Conservation (phyloP, 2,113 vertebrate species). For the Ariopsis seemanni region DNA sequence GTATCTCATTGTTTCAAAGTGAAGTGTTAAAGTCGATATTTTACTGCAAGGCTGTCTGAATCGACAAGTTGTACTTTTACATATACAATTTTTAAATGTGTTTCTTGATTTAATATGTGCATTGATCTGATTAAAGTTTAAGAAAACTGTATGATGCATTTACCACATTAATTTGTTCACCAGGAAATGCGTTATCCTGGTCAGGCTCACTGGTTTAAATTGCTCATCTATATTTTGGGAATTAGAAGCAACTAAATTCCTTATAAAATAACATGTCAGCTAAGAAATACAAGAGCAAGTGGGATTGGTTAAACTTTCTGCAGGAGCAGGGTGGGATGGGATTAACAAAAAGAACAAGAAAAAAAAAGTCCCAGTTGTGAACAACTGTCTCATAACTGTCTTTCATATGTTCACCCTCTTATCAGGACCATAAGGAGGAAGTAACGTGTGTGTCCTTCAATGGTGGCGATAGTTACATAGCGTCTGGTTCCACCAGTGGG, state of each 20-base stretch:
- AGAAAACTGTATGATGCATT: background rate
- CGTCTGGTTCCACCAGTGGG: slow-evolving; percentile 91
- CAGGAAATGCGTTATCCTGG: background rate
- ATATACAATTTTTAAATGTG: background rate
- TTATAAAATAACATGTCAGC: background rate
- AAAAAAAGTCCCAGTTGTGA: background rate
- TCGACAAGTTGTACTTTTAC: background rate
- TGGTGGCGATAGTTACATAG: slow-evolving; percentile 86
- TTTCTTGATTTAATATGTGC: background rate
- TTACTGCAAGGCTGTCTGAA: background rate
- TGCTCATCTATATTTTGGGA: background rate
- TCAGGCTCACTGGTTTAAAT: background rate
- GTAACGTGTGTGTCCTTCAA: slow-evolving; percentile 90
- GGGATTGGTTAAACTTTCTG: background rate
- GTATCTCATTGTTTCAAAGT: slow-evolving; percentile 63
- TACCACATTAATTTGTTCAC: background rate
- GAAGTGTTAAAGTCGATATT: background rate
- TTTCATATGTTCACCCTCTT: slow-evolving; percentile 17
- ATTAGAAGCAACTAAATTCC: background rate
- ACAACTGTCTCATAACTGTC: background rate
- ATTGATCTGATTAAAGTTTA: background rate
- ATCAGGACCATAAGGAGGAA: slow-evolving; percentile 90
- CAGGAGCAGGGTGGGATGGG: background rate
- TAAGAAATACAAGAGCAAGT: background rate
- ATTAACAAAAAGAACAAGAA: background rate